Conservation (phyloP, 1,140 invertebrate species). For the Sarcophaga bullata region DNA sequence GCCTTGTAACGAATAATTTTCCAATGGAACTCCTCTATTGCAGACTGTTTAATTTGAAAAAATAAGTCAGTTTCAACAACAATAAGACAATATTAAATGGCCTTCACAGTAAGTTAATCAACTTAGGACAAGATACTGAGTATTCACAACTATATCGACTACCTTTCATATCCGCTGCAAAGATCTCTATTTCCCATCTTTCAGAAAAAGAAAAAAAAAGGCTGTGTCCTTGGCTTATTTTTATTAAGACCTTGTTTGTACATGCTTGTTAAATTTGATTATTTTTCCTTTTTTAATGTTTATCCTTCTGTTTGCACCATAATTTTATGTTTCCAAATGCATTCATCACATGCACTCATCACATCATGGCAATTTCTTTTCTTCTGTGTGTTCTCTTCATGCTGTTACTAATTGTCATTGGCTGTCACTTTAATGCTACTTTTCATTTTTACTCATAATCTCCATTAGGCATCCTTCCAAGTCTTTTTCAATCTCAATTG, state of each 20-base stretch:
- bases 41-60: neutral
- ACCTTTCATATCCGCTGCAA: too few species aligned
- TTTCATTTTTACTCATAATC: neutral
- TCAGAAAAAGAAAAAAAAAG: neutral
- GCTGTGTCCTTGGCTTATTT: neutral
- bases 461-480: neutral
- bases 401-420: neutral
- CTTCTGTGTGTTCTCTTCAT: neutral
- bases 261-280: constrained; percentile 7
- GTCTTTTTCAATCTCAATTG: constrained; percentile 8
- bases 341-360: neutral
- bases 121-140: neutral
- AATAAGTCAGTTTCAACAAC: neutral
- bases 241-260: neutral
- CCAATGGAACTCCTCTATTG: neutral
- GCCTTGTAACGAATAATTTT: neutral
- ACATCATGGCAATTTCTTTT: neutral
- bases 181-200: constrained; percentile 27
- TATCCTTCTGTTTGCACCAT: constrained; percentile 12
- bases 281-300: neutral
- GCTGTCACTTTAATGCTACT: constrained; percentile 28
- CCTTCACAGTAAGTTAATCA: constrained; percentile 32
- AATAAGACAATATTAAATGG: neutral
- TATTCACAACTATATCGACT: neutral
- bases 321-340: constrained; percentile 25